Evolutionary conservation across 2,888 invertebrate species (phyloP), one percentile per base, ranked within the genome.

Genomic region (Taphrorychus bicolor): DNA sequence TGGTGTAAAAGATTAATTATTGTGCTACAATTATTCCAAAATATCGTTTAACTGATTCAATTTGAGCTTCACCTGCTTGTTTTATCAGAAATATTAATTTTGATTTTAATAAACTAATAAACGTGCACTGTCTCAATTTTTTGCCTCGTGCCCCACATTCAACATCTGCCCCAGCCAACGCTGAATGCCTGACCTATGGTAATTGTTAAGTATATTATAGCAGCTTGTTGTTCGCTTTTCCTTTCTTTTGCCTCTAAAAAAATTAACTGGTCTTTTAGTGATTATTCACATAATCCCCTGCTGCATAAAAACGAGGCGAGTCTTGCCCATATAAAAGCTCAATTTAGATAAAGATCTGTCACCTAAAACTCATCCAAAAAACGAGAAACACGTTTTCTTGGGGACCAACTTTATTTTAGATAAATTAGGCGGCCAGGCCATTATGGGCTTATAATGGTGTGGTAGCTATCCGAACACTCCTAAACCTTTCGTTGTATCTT

Each of bases 381-480:
- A 56, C 22, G 32, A 54, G 56, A 59, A 60, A 56, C 66, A 59
- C 59, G 56, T 65, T 59, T 59, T 65, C 42, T 23, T 54, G 32
- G 32, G 32, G 32, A 48, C 66, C 61, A 60, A 66, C 56, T 60
- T 61, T 66, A 66, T 66, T 66, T 61, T 57, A 66, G 60, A 66
- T 66, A 66, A 66, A 66, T 66, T 66, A 66, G 66, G 66, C 56
- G 54, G 57, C 40, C 56, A 51, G 52, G 14, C 61, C 66, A 66
- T 66, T 66, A 66, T 49, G 23, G 66, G 45, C 3, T 9, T 32
- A 32, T 32, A 32, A 66, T 66, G 66, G 61, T 61, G 61, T 66
- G 60, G 66, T 66, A 66, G 66, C 66, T 57, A 60, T 66, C 60
- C 57, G 56, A 66, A 66, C 54, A 66, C 56, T 60, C 54, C 60